These are phyloP conservation scores for Azemiops feae DNA, from an alignment of 2,113 vertebrate species.

Conservation along the genomic window DNA sequence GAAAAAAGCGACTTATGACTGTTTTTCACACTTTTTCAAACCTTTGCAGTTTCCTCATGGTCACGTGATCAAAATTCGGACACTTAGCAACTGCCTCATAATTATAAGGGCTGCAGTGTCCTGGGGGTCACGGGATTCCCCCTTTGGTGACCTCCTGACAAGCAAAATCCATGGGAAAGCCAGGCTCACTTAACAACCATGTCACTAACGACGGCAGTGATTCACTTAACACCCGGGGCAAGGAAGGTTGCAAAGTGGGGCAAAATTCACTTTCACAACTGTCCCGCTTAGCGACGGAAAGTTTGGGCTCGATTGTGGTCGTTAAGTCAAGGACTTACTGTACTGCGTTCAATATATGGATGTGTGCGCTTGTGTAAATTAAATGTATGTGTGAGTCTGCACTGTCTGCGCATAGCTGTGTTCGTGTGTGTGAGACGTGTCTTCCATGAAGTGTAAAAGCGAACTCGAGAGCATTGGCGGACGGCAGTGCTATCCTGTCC, in stretches of 20 bases:
- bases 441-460: slow-evolving; percentile 32
- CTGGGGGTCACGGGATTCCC: too few relatives aligned
- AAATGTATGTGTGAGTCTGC: neutral
- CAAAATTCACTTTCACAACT: too few relatives aligned
- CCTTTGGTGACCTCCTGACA: too few relatives aligned
- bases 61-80: too few relatives aligned
- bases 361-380: neutral
- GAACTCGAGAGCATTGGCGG: neutral
- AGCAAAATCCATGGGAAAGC: neutral
- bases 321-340: neutral
- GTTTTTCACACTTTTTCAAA: too few relatives aligned
- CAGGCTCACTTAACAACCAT: neutral
- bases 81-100: too few relatives aligned
- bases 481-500: slow-evolving; percentile 27
- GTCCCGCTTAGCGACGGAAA: too few relatives aligned
- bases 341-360: slow-evolving; percentile 42
- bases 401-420: neutral
- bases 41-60: too few relatives aligned
- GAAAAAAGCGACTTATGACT: too few relatives aligned
- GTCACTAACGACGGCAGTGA: neutral
- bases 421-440: neutral
- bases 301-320: too few relatives aligned
- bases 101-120: too few relatives aligned
- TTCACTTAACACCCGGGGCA: neutral
- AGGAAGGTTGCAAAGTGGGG: too few relatives aligned